phyloP scores from a whole-genome alignment of 2,888 invertebrate genomes.

The Drosophila limbata region DNA sequence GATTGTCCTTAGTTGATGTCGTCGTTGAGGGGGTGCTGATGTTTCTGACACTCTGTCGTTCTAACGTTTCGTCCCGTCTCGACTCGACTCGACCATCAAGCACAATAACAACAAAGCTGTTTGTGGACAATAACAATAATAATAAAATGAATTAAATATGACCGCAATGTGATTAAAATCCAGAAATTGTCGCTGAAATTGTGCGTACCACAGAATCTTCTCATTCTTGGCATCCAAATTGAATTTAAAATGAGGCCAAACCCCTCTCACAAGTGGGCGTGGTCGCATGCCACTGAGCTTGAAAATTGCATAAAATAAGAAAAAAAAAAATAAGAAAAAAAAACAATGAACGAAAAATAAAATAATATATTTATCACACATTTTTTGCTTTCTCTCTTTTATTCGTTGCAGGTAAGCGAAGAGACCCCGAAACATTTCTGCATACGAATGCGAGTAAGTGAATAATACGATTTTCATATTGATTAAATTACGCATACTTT shows the following conservation, averaged over 20 bases:
- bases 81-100: constrained; percentile 33
- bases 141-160: constrained; percentile 81
- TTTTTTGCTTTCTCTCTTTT: constrained; percentile 26
- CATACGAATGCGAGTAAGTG: constrained; percentile 55
- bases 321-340: neutral
- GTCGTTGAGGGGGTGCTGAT: constrained; percentile 8
- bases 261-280: neutral
- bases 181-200: constrained; percentile 67
- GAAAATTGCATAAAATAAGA: neutral
- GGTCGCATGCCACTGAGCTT: neutral
- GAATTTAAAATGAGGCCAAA: constrained; percentile 74
- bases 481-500: constrained; percentile 65
- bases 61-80: constrained; percentile 2
- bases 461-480: constrained; percentile 75
- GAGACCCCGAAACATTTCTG: constrained; percentile 29
- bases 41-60: neutral
- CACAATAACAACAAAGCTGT: constrained; percentile 49
- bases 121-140: constrained; percentile 68
- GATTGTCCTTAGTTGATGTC: constrained; percentile 46
- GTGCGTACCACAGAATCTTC: constrained; percentile 54
- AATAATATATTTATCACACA: constrained; percentile 25
- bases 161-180: constrained; percentile 77
- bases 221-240: constrained; percentile 57
- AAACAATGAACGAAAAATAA: constrained; percentile 13
- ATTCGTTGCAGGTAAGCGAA: constrained; percentile 66